Percentiles rank a stretch among this genome's conserved stretches.
These are phyloP conservation scores for Drosophila lacteicornis DNA, from an alignment of 1,140 invertebrate genomes.

Conservation along the genomic window DNA sequence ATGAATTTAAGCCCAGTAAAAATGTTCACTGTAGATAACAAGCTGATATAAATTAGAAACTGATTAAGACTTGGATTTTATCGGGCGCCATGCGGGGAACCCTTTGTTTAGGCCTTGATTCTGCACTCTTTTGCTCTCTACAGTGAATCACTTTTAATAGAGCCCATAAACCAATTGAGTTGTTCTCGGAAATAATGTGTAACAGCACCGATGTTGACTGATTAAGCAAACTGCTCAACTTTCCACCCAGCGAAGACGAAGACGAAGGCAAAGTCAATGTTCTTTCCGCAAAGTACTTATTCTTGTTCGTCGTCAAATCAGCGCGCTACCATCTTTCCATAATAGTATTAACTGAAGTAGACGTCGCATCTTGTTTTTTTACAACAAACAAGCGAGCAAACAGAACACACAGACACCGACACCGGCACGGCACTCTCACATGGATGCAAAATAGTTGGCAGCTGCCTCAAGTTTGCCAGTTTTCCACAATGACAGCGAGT, in stretches of 20 bases:
- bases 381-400: constrained; percentile 33
- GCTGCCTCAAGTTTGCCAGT: constrained; percentile 60
- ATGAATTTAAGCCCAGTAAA: background rate
- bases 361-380: constrained; percentile 26
- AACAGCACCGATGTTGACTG: constrained; percentile 21
- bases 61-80: constrained; percentile 5
- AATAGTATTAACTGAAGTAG: constrained; percentile 50
- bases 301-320: constrained; percentile 37
- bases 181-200: constrained; percentile 33
- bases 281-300: constrained; percentile 26
- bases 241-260: background rate
- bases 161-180: constrained; percentile 25
- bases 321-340: constrained; percentile 42
- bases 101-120: background rate
- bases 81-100: background rate
- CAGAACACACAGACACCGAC: constrained; percentile 1
- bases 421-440: constrained; percentile 39
- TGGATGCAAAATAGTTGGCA: constrained; percentile 79
- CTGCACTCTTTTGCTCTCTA: background rate
- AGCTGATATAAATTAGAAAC: background rate
- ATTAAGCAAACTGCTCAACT: constrained; percentile 24
- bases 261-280: constrained; percentile 32
- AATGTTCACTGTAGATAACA: background rate
- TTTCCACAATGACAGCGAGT: constrained; percentile 58
- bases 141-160: constrained; percentile 14